These are phyloP conservation scores for Zaprionus taronus DNA, from an alignment of 1,140 invertebrate species.

Conservation along the genomic window DNA sequence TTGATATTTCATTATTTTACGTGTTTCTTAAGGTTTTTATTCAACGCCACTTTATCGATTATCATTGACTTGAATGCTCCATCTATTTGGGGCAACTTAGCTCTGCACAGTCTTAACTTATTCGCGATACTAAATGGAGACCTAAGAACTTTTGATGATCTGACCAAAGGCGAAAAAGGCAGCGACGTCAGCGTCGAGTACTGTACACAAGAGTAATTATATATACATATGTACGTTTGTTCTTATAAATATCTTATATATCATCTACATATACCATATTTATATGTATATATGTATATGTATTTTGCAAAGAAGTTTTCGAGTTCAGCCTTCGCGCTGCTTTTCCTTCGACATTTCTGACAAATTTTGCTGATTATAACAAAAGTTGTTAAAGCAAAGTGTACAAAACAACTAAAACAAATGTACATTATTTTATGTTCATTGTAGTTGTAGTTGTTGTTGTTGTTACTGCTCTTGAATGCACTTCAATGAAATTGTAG, in stretches of 20 bases:
- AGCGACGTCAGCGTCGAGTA: slow-evolving; percentile 39
- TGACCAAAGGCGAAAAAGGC: slow-evolving; percentile 8
- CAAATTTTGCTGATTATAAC: slow-evolving; percentile 35
- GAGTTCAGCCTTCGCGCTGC: slow-evolving; percentile 12
- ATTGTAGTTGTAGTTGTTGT: slow-evolving; percentile 25
- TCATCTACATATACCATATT: slow-evolving; percentile 5
- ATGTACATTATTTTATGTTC: slow-evolving; percentile 6
- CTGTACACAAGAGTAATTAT: slow-evolving; percentile 64
- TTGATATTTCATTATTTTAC: no score
- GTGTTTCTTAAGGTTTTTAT: not conserved
- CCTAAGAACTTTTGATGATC: slow-evolving; percentile 4
- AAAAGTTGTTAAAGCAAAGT: slow-evolving; percentile 27
- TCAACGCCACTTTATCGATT: not conserved
- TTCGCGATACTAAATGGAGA: slow-evolving; percentile 39
- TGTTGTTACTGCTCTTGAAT: slow-evolving; percentile 5
- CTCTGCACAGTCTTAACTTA: slow-evolving; percentile 49
- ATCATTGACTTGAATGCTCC: not conserved
- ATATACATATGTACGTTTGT: slow-evolving; percentile 55
- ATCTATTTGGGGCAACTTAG: slow-evolving; percentile 1
- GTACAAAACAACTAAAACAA: slow-evolving; percentile 20
- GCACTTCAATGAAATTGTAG: slow-evolving; percentile 37
- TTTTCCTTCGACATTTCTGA: slow-evolving; percentile 11
- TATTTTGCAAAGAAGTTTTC: not conserved
- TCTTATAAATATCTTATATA: not conserved
- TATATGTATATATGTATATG: not conserved